phyloP scores from a whole-genome alignment of 2,113 vertebrate species.

The Pterophyllum scalare region DNA sequence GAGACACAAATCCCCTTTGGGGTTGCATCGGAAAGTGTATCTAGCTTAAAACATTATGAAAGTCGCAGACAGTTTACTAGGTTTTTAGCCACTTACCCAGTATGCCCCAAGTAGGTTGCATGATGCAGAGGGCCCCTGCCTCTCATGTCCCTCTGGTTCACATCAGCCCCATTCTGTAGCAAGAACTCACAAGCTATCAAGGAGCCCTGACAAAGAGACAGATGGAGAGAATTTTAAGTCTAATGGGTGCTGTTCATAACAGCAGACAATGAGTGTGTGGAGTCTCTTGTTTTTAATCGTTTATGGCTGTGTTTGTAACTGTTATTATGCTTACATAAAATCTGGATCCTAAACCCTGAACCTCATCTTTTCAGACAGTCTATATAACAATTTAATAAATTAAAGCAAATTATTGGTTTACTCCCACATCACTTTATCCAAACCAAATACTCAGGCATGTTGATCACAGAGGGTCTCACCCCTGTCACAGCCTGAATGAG shows the following conservation, averaged over 20 bases:
- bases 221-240: background rate
- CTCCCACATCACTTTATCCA: background rate
- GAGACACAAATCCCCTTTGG: background rate
- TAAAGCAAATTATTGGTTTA: background rate
- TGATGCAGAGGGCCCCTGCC: conserved; percentile 95
- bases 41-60: background rate
- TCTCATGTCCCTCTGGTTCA: conserved; percentile 91
- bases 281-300: background rate
- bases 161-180: conserved; percentile 96
- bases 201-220: conserved; percentile 84
- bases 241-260: background rate
- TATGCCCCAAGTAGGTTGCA: conserved; percentile 92
- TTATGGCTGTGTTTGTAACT: background rate
- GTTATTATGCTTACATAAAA: too few species aligned
- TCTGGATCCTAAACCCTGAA: too few species aligned
- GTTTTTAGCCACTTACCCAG: conserved; percentile 82
- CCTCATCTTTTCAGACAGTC: too few species aligned
- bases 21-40: background rate
- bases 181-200: conserved; percentile 96
- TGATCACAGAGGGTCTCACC: conserved; percentile 79
- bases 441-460: background rate
- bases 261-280: background rate
- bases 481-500: conserved; percentile 95
- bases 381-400: background rate
- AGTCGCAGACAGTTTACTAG: background rate